Evolutionary conservation across 92 coral and sea anemone genomes (phyloP).

Genomic region (Epizoanthus fatuus): DNA sequence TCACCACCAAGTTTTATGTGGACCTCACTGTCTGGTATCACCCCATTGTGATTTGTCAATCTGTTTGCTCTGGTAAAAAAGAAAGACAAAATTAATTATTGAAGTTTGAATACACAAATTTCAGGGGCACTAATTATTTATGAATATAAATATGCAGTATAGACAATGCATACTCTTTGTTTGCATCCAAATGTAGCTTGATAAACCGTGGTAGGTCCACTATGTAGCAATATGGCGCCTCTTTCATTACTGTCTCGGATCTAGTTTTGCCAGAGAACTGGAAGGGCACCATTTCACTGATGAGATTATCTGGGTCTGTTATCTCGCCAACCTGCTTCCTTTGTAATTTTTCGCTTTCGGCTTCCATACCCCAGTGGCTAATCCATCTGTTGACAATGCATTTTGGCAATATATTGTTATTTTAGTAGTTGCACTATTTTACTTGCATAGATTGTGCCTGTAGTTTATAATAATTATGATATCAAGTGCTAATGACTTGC

Average conservation of each 20-base stretch:
- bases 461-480: too few relatives aligned
- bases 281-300: slow-evolving; percentile 48
- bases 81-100: not conserved
- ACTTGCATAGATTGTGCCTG: too few relatives aligned
- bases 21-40: slow-evolving; percentile 31
- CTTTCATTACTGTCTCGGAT: slow-evolving; percentile 7
- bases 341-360: slow-evolving; percentile 4
- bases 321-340: not conserved
- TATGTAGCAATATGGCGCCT: slow-evolving; percentile 9
- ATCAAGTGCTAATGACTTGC: too few relatives aligned
- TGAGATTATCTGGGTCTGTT: slow-evolving; percentile 35
- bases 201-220: not conserved
- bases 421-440: too few relatives aligned
- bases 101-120: too few relatives aligned
- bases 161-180: slow-evolving; percentile 22
- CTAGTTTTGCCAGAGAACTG: slow-evolving; percentile 19
- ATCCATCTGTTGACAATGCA: not conserved
- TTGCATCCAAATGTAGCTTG: slow-evolving; percentile 33
- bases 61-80: not conserved
- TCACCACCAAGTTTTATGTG: slow-evolving; percentile 50
- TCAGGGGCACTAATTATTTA: too few relatives aligned
- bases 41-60: slow-evolving; percentile 1
- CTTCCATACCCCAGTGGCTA: not conserved
- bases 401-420: too few relatives aligned
- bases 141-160: not conserved